Percentiles rank a stretch among this genome's conserved stretches.
Conservation (phyloP, 2,888 invertebrate species). For the Drosophila anomalipes region DNA sequence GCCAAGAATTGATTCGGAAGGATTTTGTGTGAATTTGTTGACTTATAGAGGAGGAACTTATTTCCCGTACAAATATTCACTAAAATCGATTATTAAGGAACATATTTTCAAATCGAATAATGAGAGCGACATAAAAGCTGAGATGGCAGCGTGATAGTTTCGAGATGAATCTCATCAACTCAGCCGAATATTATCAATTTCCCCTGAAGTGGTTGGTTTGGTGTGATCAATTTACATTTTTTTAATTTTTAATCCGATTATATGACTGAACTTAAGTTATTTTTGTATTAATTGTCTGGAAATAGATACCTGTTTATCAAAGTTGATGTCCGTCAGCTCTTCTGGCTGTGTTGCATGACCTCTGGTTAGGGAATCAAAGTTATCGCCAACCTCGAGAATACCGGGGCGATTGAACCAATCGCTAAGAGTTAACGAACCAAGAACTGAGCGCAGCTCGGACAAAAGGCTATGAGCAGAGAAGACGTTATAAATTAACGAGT, state of each 20-base stretch:
- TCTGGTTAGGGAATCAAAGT: conserved; percentile 90
- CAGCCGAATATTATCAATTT: neutral
- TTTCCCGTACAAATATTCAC: neutral
- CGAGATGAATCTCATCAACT: neutral
- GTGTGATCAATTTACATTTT: neutral
- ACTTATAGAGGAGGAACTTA: too few species aligned
- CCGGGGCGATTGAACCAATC: conserved; percentile 87
- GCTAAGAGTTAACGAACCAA: conserved; percentile 86
- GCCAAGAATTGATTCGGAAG: neutral
- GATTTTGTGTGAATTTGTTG: neutral
- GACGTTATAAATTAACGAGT: neutral
- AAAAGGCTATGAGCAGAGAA: conserved; percentile 83
- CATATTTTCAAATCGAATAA: neutral
- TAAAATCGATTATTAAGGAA: neutral
- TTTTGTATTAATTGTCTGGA: neutral
- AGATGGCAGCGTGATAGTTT: neutral
- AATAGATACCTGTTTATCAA: conserved; percentile 86
- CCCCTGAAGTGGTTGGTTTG: neutral
- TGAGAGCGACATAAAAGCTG: neutral
- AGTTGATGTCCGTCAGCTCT: conserved; percentile 91
- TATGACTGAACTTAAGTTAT: neutral
- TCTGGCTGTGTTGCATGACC: conserved; percentile 92
- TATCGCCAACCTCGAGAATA: conserved; percentile 86
- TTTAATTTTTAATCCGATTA: neutral
- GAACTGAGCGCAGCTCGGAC: conserved; percentile 84